Conservation (phyloP, 2,888 invertebrate genomes). For the Sinhomidia bicolor region DNA sequence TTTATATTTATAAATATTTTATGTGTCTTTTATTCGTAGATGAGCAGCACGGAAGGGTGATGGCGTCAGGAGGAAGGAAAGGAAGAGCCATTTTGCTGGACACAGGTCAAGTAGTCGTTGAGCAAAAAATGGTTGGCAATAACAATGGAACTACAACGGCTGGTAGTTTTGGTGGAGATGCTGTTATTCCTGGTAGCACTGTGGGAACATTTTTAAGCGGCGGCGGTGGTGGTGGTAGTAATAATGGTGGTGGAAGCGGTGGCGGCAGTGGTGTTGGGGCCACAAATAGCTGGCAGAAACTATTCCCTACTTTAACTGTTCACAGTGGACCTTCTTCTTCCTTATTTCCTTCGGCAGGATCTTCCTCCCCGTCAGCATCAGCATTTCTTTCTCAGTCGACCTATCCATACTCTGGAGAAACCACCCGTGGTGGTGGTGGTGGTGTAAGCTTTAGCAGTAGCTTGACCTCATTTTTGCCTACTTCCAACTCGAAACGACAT, state of each 20-base stretch:
- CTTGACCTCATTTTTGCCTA: conserved; percentile 1
- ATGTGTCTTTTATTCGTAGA: conserved; percentile 12
- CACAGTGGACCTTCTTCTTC: conserved; percentile 18
- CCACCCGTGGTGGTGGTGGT: neutral
- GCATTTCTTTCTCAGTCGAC: neutral
- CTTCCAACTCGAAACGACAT: conserved; percentile 13
- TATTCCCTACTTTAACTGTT: neutral
- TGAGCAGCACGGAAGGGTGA: conserved; percentile 27
- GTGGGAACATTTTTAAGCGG: conserved; percentile 40
- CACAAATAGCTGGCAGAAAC: neutral
- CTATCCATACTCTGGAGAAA: conserved; percentile 2
- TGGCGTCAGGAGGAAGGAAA: conserved; percentile 25
- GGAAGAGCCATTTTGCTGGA: conserved; percentile 42
- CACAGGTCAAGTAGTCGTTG: conserved; percentile 46
- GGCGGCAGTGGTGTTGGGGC: neutral
- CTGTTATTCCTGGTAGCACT: conserved; percentile 52
- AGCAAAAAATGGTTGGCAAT: neutral
- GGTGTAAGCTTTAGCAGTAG: neutral
- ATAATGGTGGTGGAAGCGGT: too few species aligned
- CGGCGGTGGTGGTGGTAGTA: neutral
- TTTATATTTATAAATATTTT: conserved; percentile 1
- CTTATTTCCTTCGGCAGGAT: neutral
- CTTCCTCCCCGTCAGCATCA: neutral
- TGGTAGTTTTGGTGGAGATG: neutral
- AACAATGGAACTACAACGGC: conserved; percentile 33